These are phyloP conservation scores for Pipistrellus kuhlii DNA, from an alignment of 2,797 vertebrate species.

Conservation along the genomic window DNA sequence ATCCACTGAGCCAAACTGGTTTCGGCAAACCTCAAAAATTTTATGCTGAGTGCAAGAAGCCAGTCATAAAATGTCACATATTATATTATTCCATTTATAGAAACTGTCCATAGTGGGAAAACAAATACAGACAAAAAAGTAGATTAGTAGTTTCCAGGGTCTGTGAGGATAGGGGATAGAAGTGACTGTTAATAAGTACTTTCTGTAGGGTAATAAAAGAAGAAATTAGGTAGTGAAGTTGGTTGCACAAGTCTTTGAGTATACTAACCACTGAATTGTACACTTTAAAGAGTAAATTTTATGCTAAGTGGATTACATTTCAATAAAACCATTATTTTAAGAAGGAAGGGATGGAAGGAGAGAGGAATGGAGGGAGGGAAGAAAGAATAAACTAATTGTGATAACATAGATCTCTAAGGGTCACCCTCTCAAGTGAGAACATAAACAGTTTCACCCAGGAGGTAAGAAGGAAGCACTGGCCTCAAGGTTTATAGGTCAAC, in stretches of 20 bases:
- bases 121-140: neutral
- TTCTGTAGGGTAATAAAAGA: neutral
- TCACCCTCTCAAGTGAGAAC: neutral
- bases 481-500: neutral
- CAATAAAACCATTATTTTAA: conserved; percentile 2
- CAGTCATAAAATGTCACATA: neutral
- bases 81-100: neutral
- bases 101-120: neutral
- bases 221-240: neutral
- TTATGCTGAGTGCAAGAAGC: neutral
- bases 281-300: neutral
- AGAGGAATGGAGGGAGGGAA: accelerated
- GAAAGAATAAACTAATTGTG: neutral
- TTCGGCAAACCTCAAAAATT: neutral
- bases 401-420: neutral
- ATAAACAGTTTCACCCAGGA: neutral
- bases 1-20: too few species aligned
- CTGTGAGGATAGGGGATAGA: accelerated
- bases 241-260: neutral
- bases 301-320: neutral
- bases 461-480: neutral
- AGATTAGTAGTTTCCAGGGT: neutral
- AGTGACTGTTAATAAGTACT: neutral
- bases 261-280: neutral
- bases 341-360: neutral